A percentile compares a stretch with the other conserved stretches of the same genome.
phyloP scores from a whole-genome alignment of 2,888 invertebrate genomes.

The Agrotis segetum region DNA sequence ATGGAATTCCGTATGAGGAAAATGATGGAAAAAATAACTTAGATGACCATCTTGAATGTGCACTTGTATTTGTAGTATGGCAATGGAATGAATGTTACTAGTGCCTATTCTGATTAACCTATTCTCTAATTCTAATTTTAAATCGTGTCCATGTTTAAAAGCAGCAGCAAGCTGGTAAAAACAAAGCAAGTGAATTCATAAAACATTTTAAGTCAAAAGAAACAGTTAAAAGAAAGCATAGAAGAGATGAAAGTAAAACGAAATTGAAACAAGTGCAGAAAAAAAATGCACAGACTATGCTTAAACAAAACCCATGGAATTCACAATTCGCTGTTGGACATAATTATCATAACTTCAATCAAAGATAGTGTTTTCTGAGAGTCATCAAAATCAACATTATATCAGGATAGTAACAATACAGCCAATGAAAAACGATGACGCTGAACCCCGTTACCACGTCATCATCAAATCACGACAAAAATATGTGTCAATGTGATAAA shows the following conservation, averaged over 20 bases:
- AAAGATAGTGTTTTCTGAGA: neutral
- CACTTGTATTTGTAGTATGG: neutral
- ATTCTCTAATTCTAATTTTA: neutral
- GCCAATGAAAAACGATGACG: neutral
- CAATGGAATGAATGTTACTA: neutral
- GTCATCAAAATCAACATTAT: neutral
- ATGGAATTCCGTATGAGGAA: constrained; percentile 46
- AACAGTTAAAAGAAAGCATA: no score
- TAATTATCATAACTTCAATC: neutral
- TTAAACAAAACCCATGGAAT: neutral
- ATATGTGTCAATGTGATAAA: constrained; percentile 48
- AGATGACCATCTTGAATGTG: constrained; percentile 8
- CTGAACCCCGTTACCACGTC: neutral
- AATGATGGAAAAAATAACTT: constrained; percentile 9
- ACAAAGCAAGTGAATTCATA: neutral
- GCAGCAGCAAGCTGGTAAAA: neutral
- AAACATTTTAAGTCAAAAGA: neutral
- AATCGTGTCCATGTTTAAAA: neutral
- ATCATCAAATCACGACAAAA: constrained; percentile 7
- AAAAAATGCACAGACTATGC: neutral
- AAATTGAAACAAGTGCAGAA: no score
- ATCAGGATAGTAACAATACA: neutral
- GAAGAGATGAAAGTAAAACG: no score
- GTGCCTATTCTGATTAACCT: neutral
- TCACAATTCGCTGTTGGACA: neutral